A percentile compares a stretch with the other conserved stretches of the same genome.
phyloP scores from a whole-genome alignment of 2,797 vertebrate genomes.

The Lepus oiostolus region DNA sequence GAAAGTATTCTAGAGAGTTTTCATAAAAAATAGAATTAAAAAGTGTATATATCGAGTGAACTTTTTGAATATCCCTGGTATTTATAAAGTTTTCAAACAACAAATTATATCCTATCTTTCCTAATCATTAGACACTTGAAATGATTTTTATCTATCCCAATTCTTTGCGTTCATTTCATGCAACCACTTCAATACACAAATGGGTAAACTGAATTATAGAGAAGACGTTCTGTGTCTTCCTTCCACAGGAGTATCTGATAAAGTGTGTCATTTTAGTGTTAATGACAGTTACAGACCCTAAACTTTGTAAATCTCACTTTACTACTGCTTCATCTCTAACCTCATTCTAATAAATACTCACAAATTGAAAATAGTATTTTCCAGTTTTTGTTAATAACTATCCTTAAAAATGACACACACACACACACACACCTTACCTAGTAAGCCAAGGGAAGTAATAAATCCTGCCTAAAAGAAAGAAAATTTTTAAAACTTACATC shows the following conservation, averaged over 20 bases:
- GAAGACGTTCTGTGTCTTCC: background rate
- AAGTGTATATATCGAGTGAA: too few species aligned
- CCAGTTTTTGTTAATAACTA: constrained; percentile 38
- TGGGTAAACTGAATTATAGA: background rate
- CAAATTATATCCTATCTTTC: background rate
- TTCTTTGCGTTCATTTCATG: background rate
- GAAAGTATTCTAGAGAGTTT: too few species aligned
- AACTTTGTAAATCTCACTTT: constrained; percentile 46
- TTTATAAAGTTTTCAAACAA: constrained; percentile 24
- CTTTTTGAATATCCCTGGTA: too few species aligned
- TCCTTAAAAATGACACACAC: constrained; percentile 23
- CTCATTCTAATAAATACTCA: constrained; percentile 76
- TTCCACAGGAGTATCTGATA: too few species aligned
- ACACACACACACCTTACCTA: background rate
- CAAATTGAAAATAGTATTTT: constrained; percentile 68
- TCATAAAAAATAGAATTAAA: too few species aligned
- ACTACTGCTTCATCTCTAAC: constrained; percentile 67
- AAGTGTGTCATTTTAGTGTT: background rate
- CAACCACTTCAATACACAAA: background rate
- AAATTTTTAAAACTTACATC: background rate
- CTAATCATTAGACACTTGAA: constrained; percentile 18
- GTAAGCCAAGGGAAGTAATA: background rate
- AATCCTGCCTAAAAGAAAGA: constrained; percentile 59
- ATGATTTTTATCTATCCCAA: background rate
- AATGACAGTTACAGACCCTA: constrained; percentile 29